A percentile compares a stretch with the other conserved stretches of the same genome.
These are phyloP conservation scores for Panagrolaimus sp. DNA, from an alignment of 1,140 invertebrate species.

Conservation along the genomic window DNA sequence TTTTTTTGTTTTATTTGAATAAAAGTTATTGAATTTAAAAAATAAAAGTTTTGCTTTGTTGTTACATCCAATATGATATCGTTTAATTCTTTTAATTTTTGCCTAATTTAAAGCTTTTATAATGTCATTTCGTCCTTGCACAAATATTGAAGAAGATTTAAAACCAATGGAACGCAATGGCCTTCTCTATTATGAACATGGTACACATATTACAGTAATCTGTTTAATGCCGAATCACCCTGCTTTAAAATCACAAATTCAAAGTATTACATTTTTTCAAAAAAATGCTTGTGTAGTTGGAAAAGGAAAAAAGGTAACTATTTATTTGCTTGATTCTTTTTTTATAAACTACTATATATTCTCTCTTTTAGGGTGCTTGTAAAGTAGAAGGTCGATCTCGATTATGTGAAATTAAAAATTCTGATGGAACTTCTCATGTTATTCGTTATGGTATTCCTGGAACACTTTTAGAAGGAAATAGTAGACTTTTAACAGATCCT, in stretches of 20 bases:
- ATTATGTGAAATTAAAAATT: slow-evolving; percentile 25
- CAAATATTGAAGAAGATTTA: slow-evolving; percentile 5
- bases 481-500: slow-evolving; percentile 8
- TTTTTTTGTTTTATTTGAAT: no score
- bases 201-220: slow-evolving; percentile 35
- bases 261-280: slow-evolving; percentile 10
- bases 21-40: no score
- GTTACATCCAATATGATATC: no score
- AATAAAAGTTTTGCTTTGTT: no score
- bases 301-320: slow-evolving; percentile 26
- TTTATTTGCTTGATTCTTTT: background rate
- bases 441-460: slow-evolving; percentile 37
- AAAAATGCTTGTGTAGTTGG: slow-evolving; percentile 23
- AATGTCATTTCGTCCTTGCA: background rate
- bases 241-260: slow-evolving; percentile 8
- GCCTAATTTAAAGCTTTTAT: no score
- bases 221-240: slow-evolving; percentile 20
- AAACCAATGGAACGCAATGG: background rate
- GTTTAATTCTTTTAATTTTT: no score
- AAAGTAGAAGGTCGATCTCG: slow-evolving; percentile 19
- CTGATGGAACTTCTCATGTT: slow-evolving; percentile 26
- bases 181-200: slow-evolving; percentile 32
- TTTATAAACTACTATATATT: no score
- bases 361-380: slow-evolving; percentile 18
- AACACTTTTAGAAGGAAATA: slow-evolving; percentile 33